Conservation (phyloP, 1,140 invertebrate genomes). For the Lasaia peninsularis region DNA sequence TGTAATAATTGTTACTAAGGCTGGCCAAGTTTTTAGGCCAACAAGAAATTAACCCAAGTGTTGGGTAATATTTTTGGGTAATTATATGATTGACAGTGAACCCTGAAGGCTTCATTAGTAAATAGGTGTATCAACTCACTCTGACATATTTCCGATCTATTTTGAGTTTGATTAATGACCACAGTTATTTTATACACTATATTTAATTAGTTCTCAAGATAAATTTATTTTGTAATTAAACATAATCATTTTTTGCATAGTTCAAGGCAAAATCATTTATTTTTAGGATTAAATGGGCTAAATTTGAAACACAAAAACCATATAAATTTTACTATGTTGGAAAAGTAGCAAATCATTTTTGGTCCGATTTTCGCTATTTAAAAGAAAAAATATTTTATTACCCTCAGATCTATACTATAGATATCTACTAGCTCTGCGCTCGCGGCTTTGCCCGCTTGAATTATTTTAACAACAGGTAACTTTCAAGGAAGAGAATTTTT, state of each 20-base stretch:
- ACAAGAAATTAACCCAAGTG: neutral
- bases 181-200: neutral
- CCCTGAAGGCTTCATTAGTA: conserved; percentile 6
- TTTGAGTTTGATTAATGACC: conserved; percentile 14
- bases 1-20: neutral
- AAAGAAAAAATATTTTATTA: no score
- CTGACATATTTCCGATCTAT: conserved; percentile 6
- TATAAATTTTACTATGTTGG: no score
- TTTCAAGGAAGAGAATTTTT: no score
- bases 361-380: no score
- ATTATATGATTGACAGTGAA: neutral
- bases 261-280: conserved; percentile 6
- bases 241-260: neutral
- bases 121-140: conserved; percentile 3
- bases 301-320: no score
- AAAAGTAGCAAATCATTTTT: no score
- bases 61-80: neutral
- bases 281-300: no score
- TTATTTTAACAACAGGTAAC: no score
- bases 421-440: no score
- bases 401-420: no score
- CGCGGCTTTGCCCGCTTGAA: no score
- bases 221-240: neutral
- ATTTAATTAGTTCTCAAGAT: neutral
- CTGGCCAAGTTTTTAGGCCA: neutral